A percentile compares a stretch with the other conserved stretches of the same genome.
phyloP scores from a whole-genome alignment of 2,888 invertebrate genomes.

The Ophion slaviceki region DNA sequence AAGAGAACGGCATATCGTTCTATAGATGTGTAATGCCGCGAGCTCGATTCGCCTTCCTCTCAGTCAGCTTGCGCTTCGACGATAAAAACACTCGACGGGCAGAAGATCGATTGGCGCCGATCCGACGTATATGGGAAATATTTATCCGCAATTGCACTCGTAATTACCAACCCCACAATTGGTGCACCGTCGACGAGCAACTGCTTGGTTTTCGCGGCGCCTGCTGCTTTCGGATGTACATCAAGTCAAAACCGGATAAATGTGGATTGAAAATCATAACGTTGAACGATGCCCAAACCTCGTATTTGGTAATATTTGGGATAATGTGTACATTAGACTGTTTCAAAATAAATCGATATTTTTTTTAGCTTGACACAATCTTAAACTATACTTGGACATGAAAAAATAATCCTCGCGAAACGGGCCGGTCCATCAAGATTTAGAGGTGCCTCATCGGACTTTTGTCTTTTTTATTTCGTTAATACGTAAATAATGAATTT shows the following conservation, averaged over 20 bases:
- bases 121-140: slow-evolving; percentile 6
- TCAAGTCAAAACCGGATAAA: slow-evolving; percentile 63
- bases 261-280: slow-evolving; percentile 65
- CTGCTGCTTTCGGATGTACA: slow-evolving; percentile 61
- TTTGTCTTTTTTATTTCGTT: no score
- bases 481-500: no score
- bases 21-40: not conserved
- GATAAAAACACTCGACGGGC: not conserved
- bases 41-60: not conserved
- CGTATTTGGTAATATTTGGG: slow-evolving; percentile 71
- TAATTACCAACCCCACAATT: slow-evolving; percentile 40
- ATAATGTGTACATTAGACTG: slow-evolving; percentile 38
- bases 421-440: no score
- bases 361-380: no score
- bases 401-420: no score
- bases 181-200: slow-evolving; percentile 61
- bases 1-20: not conserved
- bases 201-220: slow-evolving; percentile 54
- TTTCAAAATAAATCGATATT: no score
- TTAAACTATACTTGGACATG: no score
- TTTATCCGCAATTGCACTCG: slow-evolving; percentile 52
- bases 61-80: not conserved
- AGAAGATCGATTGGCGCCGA: not conserved
- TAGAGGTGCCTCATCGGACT: no score
- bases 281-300: slow-evolving; percentile 59